Conservation (phyloP, 2,113 vertebrate genomes). For the Zonotrichia leucophrys region DNA sequence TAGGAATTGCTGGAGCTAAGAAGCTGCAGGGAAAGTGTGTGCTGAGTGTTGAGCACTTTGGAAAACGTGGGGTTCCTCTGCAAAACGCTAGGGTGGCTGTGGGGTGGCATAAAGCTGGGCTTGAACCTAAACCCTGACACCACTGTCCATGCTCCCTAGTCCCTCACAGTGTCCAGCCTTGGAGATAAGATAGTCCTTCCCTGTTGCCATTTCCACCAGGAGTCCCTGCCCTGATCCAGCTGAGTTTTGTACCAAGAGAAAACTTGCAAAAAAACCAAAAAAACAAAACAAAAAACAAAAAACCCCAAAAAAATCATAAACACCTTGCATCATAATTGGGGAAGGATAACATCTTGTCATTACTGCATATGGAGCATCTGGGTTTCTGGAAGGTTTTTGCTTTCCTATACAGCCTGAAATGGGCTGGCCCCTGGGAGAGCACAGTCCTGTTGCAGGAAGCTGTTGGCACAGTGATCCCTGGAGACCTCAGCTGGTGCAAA, state of each 20-base stretch:
- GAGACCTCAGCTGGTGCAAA: background rate
- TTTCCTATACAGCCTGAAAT: background rate
- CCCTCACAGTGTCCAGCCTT: background rate
- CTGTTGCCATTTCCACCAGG: background rate
- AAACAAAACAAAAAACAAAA: too few species aligned
- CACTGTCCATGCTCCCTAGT: fast-evolving
- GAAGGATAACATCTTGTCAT: background rate
- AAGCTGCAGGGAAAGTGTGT: background rate
- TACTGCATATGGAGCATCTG: background rate
- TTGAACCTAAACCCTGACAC: background rate
- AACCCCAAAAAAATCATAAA: background rate
- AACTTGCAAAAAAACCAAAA: background rate
- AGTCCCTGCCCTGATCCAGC: background rate
- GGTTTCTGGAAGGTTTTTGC: background rate
- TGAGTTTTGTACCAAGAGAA: background rate
- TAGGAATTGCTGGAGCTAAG: background rate
- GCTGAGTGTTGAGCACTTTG: background rate
- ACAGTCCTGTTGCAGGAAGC: background rate
- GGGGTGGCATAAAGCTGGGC: background rate
- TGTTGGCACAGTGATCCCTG: background rate
- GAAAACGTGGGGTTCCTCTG: background rate
- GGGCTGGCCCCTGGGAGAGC: background rate
- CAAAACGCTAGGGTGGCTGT: background rate
- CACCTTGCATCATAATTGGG: background rate
- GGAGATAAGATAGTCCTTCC: background rate